These are phyloP conservation scores for Gonatopus flavifemur DNA, from an alignment of 1,140 invertebrate genomes.

Conservation along the genomic window DNA sequence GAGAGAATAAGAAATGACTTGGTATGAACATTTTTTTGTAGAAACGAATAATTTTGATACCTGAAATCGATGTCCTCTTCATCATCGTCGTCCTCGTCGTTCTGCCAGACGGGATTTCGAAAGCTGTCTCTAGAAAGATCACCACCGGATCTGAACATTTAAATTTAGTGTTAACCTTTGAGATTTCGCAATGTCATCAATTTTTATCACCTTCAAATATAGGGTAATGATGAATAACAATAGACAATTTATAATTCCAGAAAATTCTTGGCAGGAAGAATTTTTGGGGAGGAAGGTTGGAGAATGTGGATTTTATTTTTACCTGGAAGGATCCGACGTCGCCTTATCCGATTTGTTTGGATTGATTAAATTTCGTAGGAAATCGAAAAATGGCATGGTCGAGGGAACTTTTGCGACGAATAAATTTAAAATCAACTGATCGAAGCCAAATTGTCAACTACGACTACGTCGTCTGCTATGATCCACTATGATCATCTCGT, in stretches of 20 bases:
- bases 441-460: too few species aligned
- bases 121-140: conserved; percentile 28
- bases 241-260: background rate
- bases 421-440: too few species aligned
- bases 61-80: conserved; percentile 35
- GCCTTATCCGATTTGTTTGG: conserved; percentile 7
- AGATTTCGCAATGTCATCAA: background rate
- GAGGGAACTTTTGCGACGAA: too few species aligned
- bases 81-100: conserved; percentile 39
- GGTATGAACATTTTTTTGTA: background rate
- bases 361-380: conserved; percentile 38
- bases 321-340: conserved; percentile 12
- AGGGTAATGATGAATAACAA: background rate
- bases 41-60: conserved; percentile 15
- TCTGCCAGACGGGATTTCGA: conserved; percentile 47
- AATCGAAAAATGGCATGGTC: conserved; percentile 40
- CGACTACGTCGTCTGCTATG: too few species aligned
- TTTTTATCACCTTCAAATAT: background rate
- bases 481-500: too few species aligned
- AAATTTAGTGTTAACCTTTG: conserved; percentile 4
- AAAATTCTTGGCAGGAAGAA: background rate
- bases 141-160: conserved; percentile 29
- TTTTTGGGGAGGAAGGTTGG: background rate
- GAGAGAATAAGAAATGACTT: background rate
- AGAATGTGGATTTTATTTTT: conserved; percentile 1